Evolutionary conservation across 2,888 invertebrate genomes (phyloP).

Genomic region (Crepidodera aurea): DNA sequence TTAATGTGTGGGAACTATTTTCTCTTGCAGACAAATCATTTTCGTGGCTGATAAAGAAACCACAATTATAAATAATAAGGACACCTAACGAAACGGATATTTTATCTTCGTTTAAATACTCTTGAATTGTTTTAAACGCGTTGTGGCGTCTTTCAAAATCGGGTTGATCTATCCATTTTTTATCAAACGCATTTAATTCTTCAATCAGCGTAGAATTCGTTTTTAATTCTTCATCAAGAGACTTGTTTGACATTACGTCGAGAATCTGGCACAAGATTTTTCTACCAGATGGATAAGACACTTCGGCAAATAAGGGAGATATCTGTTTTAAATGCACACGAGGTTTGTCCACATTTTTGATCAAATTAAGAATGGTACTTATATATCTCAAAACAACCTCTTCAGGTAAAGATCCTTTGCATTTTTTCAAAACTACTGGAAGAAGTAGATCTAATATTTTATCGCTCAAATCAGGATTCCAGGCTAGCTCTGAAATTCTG

Average conservation of each 20-base stretch:
- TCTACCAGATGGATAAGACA: conserved; percentile 71
- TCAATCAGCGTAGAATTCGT: conserved; percentile 66
- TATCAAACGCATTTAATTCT: conserved; percentile 88
- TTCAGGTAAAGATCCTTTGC: conserved; percentile 68
- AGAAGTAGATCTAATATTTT: conserved; percentile 74
- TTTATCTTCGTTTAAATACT: conserved; percentile 62
- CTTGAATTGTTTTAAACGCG: conserved; percentile 75
- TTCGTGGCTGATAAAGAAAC: conserved; percentile 77
- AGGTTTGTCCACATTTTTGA: conserved; percentile 72
- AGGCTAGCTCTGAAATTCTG: conserved; percentile 77
- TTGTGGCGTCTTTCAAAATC: conserved; percentile 85
- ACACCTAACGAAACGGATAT: conserved; percentile 73
- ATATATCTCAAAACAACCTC: conserved; percentile 76
- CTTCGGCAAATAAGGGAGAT: conserved; percentile 75
- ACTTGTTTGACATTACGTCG: conserved; percentile 66
- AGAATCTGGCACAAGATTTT: conserved; percentile 74
- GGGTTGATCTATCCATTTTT: conserved; percentile 91
- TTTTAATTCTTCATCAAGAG: conserved; percentile 56
- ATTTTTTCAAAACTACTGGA: conserved; percentile 75
- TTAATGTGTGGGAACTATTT: conserved; percentile 77
- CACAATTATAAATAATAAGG: conserved; percentile 83
- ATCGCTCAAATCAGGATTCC: conserved; percentile 73
- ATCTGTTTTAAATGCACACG: conserved; percentile 73
- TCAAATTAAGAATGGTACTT: conserved; percentile 77
- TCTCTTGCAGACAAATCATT: conserved; percentile 86